These are phyloP conservation scores for Tamandua tetradactyla DNA, from an alignment of 2,797 vertebrate genomes.

Conservation along the genomic window DNA sequence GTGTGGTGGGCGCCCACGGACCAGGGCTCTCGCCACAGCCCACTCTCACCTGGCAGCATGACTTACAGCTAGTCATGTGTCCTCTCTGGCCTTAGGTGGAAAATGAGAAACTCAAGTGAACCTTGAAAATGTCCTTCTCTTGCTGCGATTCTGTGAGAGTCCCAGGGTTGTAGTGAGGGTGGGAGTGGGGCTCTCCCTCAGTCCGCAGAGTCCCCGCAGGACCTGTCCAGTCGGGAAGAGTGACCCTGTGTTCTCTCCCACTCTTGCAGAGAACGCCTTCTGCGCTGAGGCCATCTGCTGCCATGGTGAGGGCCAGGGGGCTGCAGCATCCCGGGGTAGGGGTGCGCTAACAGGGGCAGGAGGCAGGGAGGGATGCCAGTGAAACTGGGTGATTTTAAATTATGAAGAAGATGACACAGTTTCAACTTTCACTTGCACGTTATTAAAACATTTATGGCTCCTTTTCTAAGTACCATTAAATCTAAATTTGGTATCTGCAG, in stretches of 20 bases:
- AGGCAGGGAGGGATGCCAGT: neutral
- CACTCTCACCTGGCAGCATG: neutral
- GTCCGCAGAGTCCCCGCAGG: neutral
- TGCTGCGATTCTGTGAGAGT: neutral
- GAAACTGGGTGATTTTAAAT: neutral
- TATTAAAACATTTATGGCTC: neutral
- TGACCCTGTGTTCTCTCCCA: conserved; percentile 47
- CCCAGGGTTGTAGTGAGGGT: too few species aligned
- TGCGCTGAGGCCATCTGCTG: conserved; percentile 40
- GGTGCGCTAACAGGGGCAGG: neutral
- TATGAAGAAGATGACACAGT: too few species aligned
- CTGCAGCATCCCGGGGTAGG: neutral
- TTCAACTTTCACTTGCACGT: too few species aligned
- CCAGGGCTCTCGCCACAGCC: neutral
- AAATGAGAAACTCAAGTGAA: neutral
- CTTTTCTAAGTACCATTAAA: neutral
- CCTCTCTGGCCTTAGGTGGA: neutral
- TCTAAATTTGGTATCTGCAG: neutral
- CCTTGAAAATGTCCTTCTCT: neutral
- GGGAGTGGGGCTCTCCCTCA: neutral
- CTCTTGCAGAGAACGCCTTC: conserved; percentile 22
- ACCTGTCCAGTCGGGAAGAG: conserved; percentile 29
- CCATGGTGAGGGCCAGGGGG: conserved; percentile 51
- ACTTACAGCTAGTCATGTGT: neutral
- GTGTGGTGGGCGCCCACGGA: neutral